Conservation (phyloP, 23 tunicate genomes). For the Styela plicata region DNA sequence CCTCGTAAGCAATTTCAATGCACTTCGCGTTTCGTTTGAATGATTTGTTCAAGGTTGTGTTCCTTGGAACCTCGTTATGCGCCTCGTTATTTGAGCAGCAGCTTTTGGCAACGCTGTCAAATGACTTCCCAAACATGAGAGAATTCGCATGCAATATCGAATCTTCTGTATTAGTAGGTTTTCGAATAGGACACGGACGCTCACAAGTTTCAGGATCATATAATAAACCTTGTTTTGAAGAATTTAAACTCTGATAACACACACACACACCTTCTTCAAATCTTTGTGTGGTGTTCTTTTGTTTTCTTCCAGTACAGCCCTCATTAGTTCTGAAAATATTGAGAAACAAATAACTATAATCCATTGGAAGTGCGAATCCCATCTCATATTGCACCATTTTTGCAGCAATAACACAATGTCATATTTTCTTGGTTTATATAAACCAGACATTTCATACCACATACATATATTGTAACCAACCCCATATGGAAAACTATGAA, state of each 20-base stretch:
- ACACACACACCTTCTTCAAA: constrained; percentile 33
- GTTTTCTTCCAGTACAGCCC: neutral
- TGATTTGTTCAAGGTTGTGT: neutral
- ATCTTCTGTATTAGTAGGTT: neutral
- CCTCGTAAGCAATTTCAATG: neutral
- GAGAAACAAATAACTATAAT: too few species aligned
- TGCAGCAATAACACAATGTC: too few species aligned
- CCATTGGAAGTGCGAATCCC: too few species aligned
- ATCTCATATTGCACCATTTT: too few species aligned
- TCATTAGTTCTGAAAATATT: neutral
- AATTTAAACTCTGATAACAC: constrained; percentile 42
- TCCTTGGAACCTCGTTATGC: neutral
- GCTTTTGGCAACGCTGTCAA: neutral
- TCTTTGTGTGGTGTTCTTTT: neutral
- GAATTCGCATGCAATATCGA: neutral
- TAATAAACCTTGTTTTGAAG: constrained; percentile 41
- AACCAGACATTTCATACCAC: too few species aligned
- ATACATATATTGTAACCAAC: too few species aligned
- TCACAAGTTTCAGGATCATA: constrained; percentile 67
- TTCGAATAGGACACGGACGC: constrained; percentile 31
- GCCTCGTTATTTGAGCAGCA: neutral
- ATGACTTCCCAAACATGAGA: neutral
- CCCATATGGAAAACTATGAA: too few species aligned
- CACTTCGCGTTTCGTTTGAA: neutral
- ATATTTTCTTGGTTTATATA: too few species aligned